Base-by-base conservation (phyloP, 2,888 invertebrate species). In the Euphydryas editha region DNA sequence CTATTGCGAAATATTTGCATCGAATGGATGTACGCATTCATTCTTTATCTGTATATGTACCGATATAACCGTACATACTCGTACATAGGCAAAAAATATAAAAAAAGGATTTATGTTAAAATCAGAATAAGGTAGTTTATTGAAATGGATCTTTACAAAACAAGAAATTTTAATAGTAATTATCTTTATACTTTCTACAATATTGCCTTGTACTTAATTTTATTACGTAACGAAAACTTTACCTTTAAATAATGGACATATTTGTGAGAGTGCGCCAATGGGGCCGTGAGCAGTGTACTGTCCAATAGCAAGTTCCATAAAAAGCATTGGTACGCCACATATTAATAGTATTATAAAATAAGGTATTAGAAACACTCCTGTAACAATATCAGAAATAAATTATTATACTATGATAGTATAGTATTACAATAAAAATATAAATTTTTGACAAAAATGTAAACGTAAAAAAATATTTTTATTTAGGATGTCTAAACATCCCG, bases 211-310 rank as follows among this genome's bases (percentile, higher is more conserved):
- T 11, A 2, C 10, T 6, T 4, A 17, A 17, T 17, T 18, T 30
- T 39, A 18, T 63, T 63, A 5, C 39, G 42, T 15, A 51, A 58
- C 7, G 15, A 36, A 42, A 62, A 59, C 83, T 83, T 85, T 86
- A 97, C 98, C 98, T 96, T 98, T 98, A 77, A 98, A 97, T 66
- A 98, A 92, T 13, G 98, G 98, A 85, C 98, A 98, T 71, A 98
- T 94, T 90, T 98, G 98, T 72, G 96, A 97, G 76, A 98, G 90
- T 57, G 98, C 98, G 68, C 97, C 97, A 73, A 98, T 98, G 51
- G 98, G 98, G 65, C 98, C 98, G 78, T 98, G 94, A 72, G 98
- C 95, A 42, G 98, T 98, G 83, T 96, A 98, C 86, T 99, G 98
- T 42, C 98, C 98, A 72, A 98, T 94, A 49, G 97, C 96, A 76